Conservation (phyloP, 2,797 vertebrate genomes). For the Sebastes iracundus region DNA sequence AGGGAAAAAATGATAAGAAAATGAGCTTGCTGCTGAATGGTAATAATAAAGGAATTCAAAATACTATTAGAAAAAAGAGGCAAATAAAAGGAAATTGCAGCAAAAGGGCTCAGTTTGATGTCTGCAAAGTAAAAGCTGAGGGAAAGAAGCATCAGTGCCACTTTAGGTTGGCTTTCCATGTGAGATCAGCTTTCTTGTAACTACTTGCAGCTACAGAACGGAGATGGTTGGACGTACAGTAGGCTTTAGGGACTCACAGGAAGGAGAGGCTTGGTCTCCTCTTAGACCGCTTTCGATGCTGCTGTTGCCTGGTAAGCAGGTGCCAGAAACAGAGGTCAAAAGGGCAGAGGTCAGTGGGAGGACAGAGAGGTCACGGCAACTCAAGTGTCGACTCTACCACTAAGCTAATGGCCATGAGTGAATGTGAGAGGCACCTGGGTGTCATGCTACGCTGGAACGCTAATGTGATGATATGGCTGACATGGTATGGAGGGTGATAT, state of each 20-base stretch:
- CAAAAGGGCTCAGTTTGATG: slow-evolving; percentile 39
- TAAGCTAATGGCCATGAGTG: slow-evolving; percentile 38
- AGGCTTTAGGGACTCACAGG: slow-evolving; percentile 77
- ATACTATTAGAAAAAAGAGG: slow-evolving; percentile 16
- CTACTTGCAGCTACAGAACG: slow-evolving; percentile 48
- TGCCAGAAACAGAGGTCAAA: slow-evolving; percentile 79
- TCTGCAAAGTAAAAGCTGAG: slow-evolving; percentile 39
- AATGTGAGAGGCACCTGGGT: slow-evolving; percentile 18
- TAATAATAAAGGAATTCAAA: slow-evolving; percentile 3
- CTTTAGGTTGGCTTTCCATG: neutral
- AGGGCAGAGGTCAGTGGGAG: slow-evolving; percentile 53
- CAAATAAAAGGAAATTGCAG: slow-evolving; percentile 34
- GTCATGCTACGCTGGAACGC: neutral
- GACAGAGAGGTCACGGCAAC: slow-evolving; percentile 62
- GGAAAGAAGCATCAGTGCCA: slow-evolving; percentile 11
- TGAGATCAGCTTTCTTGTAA: slow-evolving; percentile 8
- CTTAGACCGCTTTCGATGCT: slow-evolving; percentile 86
- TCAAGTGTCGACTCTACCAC: slow-evolving; percentile 57
- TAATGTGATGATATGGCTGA: slow-evolving; percentile 15
- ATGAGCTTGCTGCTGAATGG: slow-evolving; percentile 12
- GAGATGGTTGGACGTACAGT: slow-evolving; percentile 30
- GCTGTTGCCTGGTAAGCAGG: slow-evolving; percentile 87
- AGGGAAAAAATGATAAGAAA: slow-evolving; percentile 4
- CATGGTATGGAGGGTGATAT: slow-evolving; percentile 37
- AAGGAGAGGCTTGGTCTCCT: slow-evolving; percentile 83